Evolutionary conservation across 2,797 vertebrate species (phyloP), one percentile per base, ranked within the genome.

Genomic region (Knipowitschia caucasica): DNA sequence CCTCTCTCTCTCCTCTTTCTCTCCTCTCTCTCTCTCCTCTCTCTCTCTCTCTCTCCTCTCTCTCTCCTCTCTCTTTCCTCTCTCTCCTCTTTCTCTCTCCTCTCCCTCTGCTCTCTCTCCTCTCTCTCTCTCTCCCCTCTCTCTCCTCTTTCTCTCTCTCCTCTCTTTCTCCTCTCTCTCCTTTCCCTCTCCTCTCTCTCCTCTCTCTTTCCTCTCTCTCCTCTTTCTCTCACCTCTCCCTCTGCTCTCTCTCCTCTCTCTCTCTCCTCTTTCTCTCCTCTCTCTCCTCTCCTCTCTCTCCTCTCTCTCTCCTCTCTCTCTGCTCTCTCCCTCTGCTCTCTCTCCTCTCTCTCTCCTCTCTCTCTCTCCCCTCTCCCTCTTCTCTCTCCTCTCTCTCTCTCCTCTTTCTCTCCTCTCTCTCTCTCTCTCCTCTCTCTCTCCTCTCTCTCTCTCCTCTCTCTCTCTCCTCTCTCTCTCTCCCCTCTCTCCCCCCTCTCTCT

Each of bases 51-150:
- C 47, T 51, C 60, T 69, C 52, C 49, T 29, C 18, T 50, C 49
- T 61, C 67, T 68, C 36, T 53, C 56, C 21, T 35, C 4, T 34
- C 60, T 42, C 67, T 56, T 35, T 66, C 67, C 53, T 45, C 47
- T 51, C 60, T 69, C 52, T 51, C 29, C 18, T 50, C 49, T 61
- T 69, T 68, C 36, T 53, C 56, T 21, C 38, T 4, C 31, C 54
- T 35, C 66, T 69, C 53, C 47, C 47, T 51, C 60, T 69, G 31
- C 18, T 50, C 49, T 61, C 67, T n/a, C n/a, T n/a, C 67, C 36
- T 53, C 56, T 21, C 38, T 4, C 31, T 59, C 44, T 68, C 54
- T 35, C 66, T 69, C 53, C 47, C 47, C 49, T 29, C 18, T 50
- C 49, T 61, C 67, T 68, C 36, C 55, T 54, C 21, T 35, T 4